Conservation (phyloP, 2,797 vertebrate genomes). For the Mormyrops boulengeri region DNA sequence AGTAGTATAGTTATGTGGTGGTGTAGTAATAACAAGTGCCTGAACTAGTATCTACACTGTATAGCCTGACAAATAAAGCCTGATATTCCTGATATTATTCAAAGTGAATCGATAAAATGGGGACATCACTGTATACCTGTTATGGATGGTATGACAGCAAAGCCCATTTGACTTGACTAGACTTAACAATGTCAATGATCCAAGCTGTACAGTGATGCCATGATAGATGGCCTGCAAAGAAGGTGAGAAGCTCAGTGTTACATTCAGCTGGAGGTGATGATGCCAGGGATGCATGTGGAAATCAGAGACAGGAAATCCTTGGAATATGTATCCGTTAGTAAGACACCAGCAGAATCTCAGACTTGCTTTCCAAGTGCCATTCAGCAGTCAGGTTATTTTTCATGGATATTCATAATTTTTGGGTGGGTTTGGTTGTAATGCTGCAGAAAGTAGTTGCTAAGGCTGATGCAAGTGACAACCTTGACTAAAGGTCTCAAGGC, state of each 20-base stretch:
- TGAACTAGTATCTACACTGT: neutral
- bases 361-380: neutral
- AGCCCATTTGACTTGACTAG: neutral
- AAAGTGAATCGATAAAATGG: neutral
- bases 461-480: neutral
- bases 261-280: neutral
- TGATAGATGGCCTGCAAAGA: neutral
- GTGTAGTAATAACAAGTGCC: neutral
- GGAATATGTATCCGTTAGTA: neutral
- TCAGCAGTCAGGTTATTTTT: neutral
- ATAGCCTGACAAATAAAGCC: neutral
- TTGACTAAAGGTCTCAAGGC: neutral
- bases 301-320: neutral
- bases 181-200: neutral
- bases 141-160: neutral
- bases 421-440: neutral
- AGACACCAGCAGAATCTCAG: neutral
- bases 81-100: neutral
- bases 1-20: neutral
- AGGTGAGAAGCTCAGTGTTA: neutral
- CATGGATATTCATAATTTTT: neutral
- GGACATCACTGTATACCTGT: neutral
- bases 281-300: neutral
- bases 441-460: neutral
- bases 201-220: neutral